Percentiles rank a stretch among this genome's conserved stretches.
Conservation (phyloP, 1,140 invertebrate species). For the Drosophila asahinai region DNA sequence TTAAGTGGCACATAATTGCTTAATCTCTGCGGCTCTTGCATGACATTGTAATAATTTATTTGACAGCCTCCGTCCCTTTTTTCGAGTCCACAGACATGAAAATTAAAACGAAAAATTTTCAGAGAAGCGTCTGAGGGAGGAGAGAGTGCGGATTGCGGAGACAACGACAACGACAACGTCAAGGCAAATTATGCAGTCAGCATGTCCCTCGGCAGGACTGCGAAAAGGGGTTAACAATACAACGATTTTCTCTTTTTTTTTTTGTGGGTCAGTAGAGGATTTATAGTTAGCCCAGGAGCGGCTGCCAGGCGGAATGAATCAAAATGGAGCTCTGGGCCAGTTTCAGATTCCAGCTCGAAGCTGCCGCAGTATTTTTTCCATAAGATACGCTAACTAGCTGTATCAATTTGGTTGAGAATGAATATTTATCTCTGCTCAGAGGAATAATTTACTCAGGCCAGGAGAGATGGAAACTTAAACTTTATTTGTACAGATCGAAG, state of each 20-base stretch:
- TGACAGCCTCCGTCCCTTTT: conserved; percentile 54
- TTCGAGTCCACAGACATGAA: conserved; percentile 53
- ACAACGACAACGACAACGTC: conserved; percentile 48
- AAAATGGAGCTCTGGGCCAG: conserved; percentile 29
- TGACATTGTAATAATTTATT: conserved; percentile 83
- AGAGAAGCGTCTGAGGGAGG: conserved; percentile 25
- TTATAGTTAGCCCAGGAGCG: conserved; percentile 50
- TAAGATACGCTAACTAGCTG: background rate
- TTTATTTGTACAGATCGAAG: background rate
- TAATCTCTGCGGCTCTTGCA: conserved; percentile 83
- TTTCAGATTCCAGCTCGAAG: conserved; percentile 1
- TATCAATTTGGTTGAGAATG: background rate
- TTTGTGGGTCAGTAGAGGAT: conserved; percentile 63
- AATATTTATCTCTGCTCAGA: background rate
- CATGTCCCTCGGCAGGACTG: conserved; percentile 47
- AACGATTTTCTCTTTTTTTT: conserved; percentile 4
- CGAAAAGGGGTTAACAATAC: conserved; percentile 62
- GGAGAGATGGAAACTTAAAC: background rate
- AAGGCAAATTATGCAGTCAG: conserved; percentile 81
- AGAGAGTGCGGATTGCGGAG: conserved; percentile 4
- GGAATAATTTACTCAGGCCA: background rate
- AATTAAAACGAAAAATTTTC: conserved; percentile 74
- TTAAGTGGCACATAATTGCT: conserved; percentile 84
- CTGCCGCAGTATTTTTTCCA: conserved; percentile 8
- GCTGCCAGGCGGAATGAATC: conserved; percentile 32